Conservation (phyloP, 2,113 vertebrate genomes). For the Elephas maximus region DNA sequence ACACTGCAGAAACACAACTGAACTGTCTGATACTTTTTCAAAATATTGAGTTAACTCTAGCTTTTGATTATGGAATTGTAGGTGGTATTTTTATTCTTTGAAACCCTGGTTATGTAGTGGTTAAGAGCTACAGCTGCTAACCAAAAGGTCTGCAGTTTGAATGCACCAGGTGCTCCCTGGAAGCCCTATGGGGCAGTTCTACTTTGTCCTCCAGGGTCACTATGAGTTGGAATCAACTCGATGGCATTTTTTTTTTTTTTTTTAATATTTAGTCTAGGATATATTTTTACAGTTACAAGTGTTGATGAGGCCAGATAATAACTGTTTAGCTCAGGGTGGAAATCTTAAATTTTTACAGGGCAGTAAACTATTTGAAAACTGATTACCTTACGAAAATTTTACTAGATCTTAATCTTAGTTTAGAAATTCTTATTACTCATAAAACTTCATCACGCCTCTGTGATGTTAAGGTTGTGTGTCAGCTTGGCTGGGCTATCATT, state of each 20-base stretch:
- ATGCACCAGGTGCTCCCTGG: no score
- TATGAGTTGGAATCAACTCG: no score
- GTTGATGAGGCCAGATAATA: background rate
- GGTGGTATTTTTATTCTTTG: background rate
- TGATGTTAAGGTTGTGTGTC: no score
- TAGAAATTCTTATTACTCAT: background rate
- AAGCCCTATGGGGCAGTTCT: no score
- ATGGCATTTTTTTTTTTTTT: no score
- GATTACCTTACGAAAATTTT: background rate
- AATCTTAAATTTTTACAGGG: background rate
- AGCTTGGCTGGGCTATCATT: no score
- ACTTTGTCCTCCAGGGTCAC: no score
- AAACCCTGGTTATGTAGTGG: no score
- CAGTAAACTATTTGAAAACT: background rate
- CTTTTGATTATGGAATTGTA: background rate
- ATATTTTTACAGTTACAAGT: background rate
- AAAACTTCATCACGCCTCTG: background rate
- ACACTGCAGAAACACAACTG: background rate
- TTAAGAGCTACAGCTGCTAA: no score
- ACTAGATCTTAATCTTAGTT: background rate
- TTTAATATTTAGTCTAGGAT: background rate
- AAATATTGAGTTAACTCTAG: background rate
- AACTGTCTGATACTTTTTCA: background rate
- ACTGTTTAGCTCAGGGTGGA: background rate
- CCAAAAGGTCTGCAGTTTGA: no score